Percentiles rank a stretch among this genome's conserved stretches.
Conservation (phyloP, 2,797 vertebrate species). For the Vultur gryphus region DNA sequence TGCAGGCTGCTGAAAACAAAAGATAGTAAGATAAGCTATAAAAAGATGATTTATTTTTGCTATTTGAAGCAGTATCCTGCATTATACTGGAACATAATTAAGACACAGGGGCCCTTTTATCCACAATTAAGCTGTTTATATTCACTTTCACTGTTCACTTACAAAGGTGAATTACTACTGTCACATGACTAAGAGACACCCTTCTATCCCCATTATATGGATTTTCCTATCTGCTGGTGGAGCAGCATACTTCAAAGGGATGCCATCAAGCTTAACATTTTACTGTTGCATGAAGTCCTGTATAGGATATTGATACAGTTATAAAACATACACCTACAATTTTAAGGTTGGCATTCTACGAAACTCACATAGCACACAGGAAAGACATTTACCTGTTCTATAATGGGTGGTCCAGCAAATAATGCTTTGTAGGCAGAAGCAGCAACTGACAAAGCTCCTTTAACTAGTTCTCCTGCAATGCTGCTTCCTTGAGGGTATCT, state of each 20-base stretch:
- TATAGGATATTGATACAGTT: background rate
- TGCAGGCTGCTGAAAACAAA: conserved; percentile 65
- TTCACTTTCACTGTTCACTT: background rate
- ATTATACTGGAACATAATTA: background rate
- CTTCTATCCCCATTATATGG: background rate
- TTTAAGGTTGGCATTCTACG: background rate
- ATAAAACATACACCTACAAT: background rate
- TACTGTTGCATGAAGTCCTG: background rate
- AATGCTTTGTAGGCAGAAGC: conserved; percentile 96
- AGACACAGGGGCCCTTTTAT: background rate
- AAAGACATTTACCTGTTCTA: conserved; percentile 81
- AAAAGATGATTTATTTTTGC: background rate
- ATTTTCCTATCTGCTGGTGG: background rate
- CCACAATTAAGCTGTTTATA: background rate
- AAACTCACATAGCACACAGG: background rate
- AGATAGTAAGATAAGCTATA: background rate
- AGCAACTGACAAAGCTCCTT: conserved; percentile 94
- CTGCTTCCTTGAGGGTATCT: conserved; percentile 74
- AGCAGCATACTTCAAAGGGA: background rate
- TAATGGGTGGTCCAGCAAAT: conserved; percentile 88
- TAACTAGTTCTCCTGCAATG: conserved; percentile 92
- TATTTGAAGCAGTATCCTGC: background rate
- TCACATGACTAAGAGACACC: background rate
- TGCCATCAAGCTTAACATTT: background rate
- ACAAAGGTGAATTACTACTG: background rate